Evolutionary conservation across 2,888 invertebrate genomes (phyloP).

Genomic region (Spilosoma lubricipeda): DNA sequence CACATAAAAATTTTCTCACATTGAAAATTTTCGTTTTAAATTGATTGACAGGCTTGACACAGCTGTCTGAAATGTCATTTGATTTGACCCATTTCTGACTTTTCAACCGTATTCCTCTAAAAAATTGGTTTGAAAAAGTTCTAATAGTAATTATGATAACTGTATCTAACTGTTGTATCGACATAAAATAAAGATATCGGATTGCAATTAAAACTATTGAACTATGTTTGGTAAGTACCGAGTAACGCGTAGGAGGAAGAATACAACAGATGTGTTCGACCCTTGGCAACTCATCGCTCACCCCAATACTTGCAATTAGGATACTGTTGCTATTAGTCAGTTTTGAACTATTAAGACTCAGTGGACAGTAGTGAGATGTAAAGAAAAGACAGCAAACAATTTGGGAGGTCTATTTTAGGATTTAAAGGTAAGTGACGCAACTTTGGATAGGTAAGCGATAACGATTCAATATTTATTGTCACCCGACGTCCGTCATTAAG

Average conservation of each 20-base stretch:
- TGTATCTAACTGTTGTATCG: constrained; percentile 54
- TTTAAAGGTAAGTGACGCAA: constrained; percentile 73
- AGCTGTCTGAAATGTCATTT: constrained; percentile 23
- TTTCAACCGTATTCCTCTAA: constrained; percentile 14
- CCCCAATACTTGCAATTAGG: constrained; percentile 75
- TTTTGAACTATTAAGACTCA: constrained; percentile 35
- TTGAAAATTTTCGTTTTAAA: constrained; percentile 42
- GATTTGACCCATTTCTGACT: constrained; percentile 18
- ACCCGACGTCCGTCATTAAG: constrained; percentile 85
- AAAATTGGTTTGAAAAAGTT: neutral
- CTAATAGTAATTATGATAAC: constrained; percentile 33
- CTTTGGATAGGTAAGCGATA: constrained; percentile 79
- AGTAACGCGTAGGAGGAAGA: constrained; percentile 75
- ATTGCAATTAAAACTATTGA: constrained; percentile 84
- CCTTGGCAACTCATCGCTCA: constrained; percentile 68
- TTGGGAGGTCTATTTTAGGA: constrained; percentile 82
- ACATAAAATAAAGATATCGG: constrained; percentile 75
- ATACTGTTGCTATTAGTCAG: constrained; percentile 63
- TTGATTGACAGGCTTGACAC: constrained; percentile 35
- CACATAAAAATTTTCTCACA: constrained; percentile 45
- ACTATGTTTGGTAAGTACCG: constrained; percentile 74
- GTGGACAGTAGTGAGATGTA: constrained; percentile 23
- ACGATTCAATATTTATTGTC: constrained; percentile 85
- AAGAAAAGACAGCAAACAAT: constrained; percentile 52
- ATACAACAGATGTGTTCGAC: constrained; percentile 82